Percentiles rank a stretch among this genome's conserved stretches.
Conservation (phyloP, 2,888 invertebrate genomes). For the Phyllotreta cruciferae region DNA sequence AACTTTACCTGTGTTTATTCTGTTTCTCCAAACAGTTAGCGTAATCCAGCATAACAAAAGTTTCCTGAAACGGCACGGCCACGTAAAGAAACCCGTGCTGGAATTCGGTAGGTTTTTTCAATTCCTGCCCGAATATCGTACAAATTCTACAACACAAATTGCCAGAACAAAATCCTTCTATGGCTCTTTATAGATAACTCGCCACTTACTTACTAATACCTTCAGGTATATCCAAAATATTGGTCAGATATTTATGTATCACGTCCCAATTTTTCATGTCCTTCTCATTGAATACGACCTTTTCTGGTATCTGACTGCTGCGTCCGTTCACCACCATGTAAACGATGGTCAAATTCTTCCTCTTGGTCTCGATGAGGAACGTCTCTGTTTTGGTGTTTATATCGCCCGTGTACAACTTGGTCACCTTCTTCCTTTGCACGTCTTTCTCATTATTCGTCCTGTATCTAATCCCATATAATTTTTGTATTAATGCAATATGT, state of each 20-base stretch:
- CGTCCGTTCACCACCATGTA: conserved; percentile 31
- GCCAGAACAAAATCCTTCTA: neutral
- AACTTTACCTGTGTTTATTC: conserved; percentile 5
- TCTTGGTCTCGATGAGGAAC: conserved; percentile 29
- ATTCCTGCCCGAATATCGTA: conserved; percentile 10
- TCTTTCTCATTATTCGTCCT: too few species aligned
- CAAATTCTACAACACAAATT: conserved; percentile 5
- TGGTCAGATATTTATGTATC: conserved; percentile 25
- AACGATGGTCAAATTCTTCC: conserved; percentile 29
- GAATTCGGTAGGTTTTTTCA: conserved; percentile 3
- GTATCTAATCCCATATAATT: conserved; percentile 10
- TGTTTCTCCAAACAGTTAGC: neutral
- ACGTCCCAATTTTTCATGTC: conserved; percentile 29
- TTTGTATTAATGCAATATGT: conserved; percentile 14
- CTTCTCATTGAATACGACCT: conserved; percentile 31
- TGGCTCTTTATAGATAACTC: neutral
- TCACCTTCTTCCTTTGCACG: neutral
- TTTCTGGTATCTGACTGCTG: conserved; percentile 23
- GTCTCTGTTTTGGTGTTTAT: conserved; percentile 17
- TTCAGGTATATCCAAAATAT: conserved; percentile 34
- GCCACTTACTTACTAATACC: conserved; percentile 30
- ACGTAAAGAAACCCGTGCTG: conserved; percentile 12
- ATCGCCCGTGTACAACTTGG: conserved; percentile 30
- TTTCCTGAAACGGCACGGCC: conserved; percentile 6
- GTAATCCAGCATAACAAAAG: conserved; percentile 4